Evolutionary conservation across 92 coral and sea anemone species (phyloP).

Genomic region (Heteractis magnifica): DNA sequence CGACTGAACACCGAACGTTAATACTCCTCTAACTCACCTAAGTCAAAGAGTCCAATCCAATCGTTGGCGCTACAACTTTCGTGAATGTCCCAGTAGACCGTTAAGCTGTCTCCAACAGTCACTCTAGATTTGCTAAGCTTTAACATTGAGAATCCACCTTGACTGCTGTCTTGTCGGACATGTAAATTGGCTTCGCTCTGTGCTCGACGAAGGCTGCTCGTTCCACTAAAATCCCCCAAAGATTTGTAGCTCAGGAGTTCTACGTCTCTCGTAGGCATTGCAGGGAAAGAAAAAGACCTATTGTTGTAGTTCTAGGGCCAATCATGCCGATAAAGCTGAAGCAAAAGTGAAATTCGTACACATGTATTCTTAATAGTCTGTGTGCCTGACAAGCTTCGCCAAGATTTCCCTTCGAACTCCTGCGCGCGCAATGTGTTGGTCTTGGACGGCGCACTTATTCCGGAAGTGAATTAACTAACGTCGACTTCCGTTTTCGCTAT

Average conservation of each 20-base stretch:
- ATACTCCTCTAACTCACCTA: conserved; percentile 61
- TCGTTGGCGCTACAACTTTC: conserved; percentile 88
- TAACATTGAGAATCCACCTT: conserved; percentile 71
- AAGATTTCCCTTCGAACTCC: neutral
- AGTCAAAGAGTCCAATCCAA: conserved; percentile 96
- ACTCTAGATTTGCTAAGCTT: conserved; percentile 83
- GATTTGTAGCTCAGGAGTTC: conserved; percentile 70
- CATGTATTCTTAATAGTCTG: conserved; percentile 19
- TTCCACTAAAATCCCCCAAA: conserved; percentile 38
- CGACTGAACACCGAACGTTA: neutral
- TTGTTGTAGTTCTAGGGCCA: conserved; percentile 13
- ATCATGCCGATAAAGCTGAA: conserved; percentile 35
- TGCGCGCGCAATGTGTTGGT: conserved; percentile 25
- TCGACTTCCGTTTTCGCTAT: conserved; percentile 31
- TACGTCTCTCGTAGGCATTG: conserved; percentile 75
- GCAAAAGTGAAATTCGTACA: conserved; percentile 33
- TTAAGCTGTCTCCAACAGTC: conserved; percentile 95
- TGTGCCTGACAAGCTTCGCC: conserved; percentile 22
- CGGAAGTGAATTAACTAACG: conserved; percentile 39
- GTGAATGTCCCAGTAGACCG: conserved; percentile 93
- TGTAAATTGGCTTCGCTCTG: conserved; percentile 44
- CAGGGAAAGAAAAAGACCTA: conserved; percentile 21
- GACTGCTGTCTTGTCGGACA: conserved; percentile 16
- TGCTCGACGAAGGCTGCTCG: conserved; percentile 46
- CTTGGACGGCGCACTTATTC: conserved; percentile 33